A percentile compares a stretch with the other conserved stretches of the same genome.
phyloP scores from a whole-genome alignment of 35 echinoderm and acorn worm genomes.

The Apostichopus japonicus region DNA sequence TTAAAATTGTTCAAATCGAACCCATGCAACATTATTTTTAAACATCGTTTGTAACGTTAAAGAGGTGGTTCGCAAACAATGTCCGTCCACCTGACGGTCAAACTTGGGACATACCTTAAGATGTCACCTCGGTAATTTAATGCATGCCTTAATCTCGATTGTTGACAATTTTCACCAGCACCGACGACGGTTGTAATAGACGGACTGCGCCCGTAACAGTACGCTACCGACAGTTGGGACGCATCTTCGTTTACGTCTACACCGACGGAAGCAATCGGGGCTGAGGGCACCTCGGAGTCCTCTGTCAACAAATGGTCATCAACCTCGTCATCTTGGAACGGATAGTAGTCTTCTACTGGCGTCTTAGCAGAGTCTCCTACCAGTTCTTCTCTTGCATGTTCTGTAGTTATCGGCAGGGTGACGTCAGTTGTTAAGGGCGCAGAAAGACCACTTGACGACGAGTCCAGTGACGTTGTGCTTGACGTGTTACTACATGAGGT shows the following conservation, averaged over 20 bases:
- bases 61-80: not conserved
- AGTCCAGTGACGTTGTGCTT: not conserved
- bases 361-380: not conserved
- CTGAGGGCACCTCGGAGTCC: not conserved
- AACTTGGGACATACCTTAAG: not conserved
- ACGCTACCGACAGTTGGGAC: not conserved
- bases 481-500: not conserved
- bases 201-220: not conserved
- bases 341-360: constrained; percentile 3
- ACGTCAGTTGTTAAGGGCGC: not conserved
- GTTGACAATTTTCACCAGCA: constrained; percentile 6
- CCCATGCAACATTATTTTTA: too few species aligned
- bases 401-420: not conserved
- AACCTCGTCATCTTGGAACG: not conserved
- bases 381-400: not conserved
- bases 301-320: not conserved
- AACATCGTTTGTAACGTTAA: not conserved
- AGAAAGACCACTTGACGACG: not conserved
- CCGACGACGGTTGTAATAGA: not conserved
- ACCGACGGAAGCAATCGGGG: not conserved
- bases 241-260: not conserved
- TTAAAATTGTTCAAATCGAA: too few species aligned
- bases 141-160: not conserved
- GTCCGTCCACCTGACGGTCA: not conserved
- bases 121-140: not conserved